Evolutionary conservation across 1,140 invertebrate species (phyloP).

Genomic region (Phymastichus coffea): DNA sequence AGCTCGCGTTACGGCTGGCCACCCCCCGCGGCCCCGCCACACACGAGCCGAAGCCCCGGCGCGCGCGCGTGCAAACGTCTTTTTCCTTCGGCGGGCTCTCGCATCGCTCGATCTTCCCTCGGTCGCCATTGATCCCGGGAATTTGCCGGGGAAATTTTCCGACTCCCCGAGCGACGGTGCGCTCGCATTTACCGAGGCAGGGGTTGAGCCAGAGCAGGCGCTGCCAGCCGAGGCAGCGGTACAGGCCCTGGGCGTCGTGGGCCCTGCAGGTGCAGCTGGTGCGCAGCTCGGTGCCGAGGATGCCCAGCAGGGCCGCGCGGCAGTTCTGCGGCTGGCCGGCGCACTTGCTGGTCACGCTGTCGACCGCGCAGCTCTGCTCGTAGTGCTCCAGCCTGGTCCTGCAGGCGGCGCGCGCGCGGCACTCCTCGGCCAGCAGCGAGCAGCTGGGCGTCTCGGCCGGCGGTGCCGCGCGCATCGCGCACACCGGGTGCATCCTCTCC

Average conservation of each 20-base stretch:
- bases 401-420: conserved; percentile 73
- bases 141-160: too few species aligned
- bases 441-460: conserved; percentile 75
- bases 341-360: conserved; percentile 83
- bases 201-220: conserved; percentile 88
- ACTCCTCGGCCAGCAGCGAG: conserved; percentile 75
- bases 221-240: conserved; percentile 87
- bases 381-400: conserved; percentile 80
- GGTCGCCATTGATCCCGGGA: too few species aligned
- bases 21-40: not conserved
- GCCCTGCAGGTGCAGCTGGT: conserved; percentile 83
- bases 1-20: too few species aligned
- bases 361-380: conserved; percentile 86
- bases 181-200: conserved; percentile 81
- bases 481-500: conserved; percentile 82
- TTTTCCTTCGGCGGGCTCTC: too few species aligned
- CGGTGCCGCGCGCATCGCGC: conserved; percentile 72
- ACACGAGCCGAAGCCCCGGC: too few species aligned
- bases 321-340: conserved; percentile 80
- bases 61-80: too few species aligned
- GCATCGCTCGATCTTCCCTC: too few species aligned
- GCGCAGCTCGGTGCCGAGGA: conserved; percentile 80
- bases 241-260: conserved; percentile 76
- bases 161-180: too few species aligned
- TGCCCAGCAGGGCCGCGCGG: conserved; percentile 78